Evolutionary conservation across 2,113 vertebrate genomes (phyloP), one percentile per base, ranked within the genome.

Genomic region (Mesocricetus auratus): DNA sequence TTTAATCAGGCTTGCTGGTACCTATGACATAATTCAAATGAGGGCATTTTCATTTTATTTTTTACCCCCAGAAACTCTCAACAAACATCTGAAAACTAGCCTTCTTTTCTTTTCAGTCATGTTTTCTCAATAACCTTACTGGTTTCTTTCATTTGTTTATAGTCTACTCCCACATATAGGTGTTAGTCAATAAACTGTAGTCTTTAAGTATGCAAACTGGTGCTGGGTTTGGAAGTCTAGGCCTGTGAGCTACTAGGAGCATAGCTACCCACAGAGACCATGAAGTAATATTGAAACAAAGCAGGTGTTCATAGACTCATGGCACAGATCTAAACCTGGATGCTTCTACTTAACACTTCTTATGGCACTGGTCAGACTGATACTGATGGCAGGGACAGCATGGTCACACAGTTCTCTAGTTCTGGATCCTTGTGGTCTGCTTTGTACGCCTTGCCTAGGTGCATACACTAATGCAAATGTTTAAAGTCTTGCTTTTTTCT

Each of bases 1-100:
- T 89, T 77, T 73, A 86, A 87, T 91, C 58, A 93, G 95, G 22
- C 2, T 78, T 94, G 42, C n/a, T 42, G 31, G 86, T 3, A 73
- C 31, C 42, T 91, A 12, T 45, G 47, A 62, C 29, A 86, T 58
- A 39, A 77, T 5, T 82, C 19, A 90, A 97, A 73, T 42, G 58
- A 89, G 81, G 3, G 69, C 53, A 24, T 56, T 56, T 89, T 92
- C 22, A 88, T 29, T 75, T 94, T 50, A 66, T 17, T 64, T 79
- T 53, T 36, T 29, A 13, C 17, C 39, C 24, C 5, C 26, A 77
- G 50, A 90, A 89, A 89, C 39, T 69, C 5, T 3, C 29, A 75
- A 11, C 16, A 73, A 90, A 96, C 36, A 24, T 74, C 62, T 89
- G 39, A 83, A 91, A 96, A 97, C 5, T 36, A 74, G 16, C 2